Evolutionary conservation across 2,888 invertebrate species (phyloP), one percentile per base, ranked within the genome.

Genomic region (Folsomia candida): DNA sequence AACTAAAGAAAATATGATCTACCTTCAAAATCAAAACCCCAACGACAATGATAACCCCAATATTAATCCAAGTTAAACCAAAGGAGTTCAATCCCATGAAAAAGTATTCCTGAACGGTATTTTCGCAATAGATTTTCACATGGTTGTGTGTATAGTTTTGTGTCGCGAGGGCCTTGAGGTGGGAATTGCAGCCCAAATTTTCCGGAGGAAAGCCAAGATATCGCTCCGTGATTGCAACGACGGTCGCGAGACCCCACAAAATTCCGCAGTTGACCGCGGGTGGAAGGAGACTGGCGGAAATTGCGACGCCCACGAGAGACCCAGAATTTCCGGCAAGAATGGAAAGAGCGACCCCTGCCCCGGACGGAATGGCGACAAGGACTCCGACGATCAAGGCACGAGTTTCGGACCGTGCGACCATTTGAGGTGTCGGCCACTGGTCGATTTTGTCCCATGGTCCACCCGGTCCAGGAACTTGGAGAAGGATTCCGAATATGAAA

Each of bases 241-340:
- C 90, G 82, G 90, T 89, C 27, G 89, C 88, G 71, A 89, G 83
- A 9, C 90, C 90, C 90, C 90, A 90, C 81, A 87, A 90, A 74
- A 90, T 83, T 84, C 90, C 93, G 72, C 91, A 89, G 84, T 92
- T 92, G 1, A 92, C 91, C 67, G 91, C 91, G 2, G 92, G 91
- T 0, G 92, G 92, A 70, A 92, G 84, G 20, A 92, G 83, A 0
- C 92, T 91, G 0, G 91, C 91, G 0, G 92, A 92, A 79, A 92
- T 92, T 2, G 92, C 92, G 3, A 92, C 92, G 2, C 92, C 92
- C 0, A 91, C 91, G 6, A 92, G 83, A 0, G 91, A 91, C 0
- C 90, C 89, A 2, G 90, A 87, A 82, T 92, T 90, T 68, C 90
- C 91, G 47, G 91, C 90, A n/a, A 92, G 83, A 14, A 92, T 87